Conservation (phyloP, 2,113 vertebrate genomes). For the Tyrannus savana region DNA sequence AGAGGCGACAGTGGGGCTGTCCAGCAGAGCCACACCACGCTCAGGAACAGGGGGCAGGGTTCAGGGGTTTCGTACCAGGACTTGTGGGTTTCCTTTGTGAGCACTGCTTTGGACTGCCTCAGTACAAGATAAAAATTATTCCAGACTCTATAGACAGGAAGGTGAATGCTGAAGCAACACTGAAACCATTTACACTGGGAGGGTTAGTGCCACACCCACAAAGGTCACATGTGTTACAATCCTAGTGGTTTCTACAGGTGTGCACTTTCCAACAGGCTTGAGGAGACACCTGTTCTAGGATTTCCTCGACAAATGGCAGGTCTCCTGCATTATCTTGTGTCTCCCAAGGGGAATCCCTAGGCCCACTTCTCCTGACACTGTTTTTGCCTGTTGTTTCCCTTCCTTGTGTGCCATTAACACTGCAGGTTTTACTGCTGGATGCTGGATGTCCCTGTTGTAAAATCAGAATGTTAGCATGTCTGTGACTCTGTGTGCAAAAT, state of each 20-base stretch:
- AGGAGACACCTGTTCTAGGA: not conserved
- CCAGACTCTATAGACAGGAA: not conserved
- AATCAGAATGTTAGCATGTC: not conserved
- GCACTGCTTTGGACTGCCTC: not conserved
- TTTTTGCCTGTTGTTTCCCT: not conserved
- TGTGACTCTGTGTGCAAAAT: fast-evolving
- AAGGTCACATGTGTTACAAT: not conserved
- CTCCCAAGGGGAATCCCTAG: not conserved
- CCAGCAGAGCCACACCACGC: not conserved
- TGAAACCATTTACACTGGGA: not conserved
- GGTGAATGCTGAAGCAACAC: not conserved
- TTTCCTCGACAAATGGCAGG: not conserved
- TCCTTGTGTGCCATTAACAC: not conserved
- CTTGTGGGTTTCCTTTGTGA: not conserved
- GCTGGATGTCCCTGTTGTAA: not conserved
- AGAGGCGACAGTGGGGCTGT: not conserved
- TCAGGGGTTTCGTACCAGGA: not conserved
- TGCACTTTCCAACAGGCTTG: not conserved
- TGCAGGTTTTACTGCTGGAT: not conserved
- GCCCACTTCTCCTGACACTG: not conserved
- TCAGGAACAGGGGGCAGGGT: not conserved
- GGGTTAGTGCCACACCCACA: not conserved
- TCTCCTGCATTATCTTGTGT: fast-evolving
- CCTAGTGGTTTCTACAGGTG: not conserved
- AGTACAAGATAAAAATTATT: not conserved